Evolutionary conservation across 2,113 vertebrate species (phyloP), one percentile per base, ranked within the genome.

Genomic region (Natator depressus): DNA sequence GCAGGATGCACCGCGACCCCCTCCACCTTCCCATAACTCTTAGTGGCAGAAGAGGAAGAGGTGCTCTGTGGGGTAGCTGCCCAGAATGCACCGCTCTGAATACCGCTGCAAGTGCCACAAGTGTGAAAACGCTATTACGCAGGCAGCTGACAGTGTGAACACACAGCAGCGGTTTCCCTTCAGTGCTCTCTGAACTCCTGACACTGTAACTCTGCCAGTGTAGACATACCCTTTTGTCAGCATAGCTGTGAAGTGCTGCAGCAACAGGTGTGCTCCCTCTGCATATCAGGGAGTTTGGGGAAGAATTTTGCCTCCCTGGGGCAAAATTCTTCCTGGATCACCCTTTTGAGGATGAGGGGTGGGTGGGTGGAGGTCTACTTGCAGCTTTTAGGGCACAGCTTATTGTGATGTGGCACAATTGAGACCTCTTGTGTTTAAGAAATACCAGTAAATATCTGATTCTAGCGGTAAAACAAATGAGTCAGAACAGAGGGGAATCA

Each of bases 371-470:
- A 62, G 11, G 90, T 38, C 42, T 93, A 80, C 80, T 38, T 62
- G 38, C 62, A 80, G 46, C 27, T 88, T 4, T 82, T 86, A 76
- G 22, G 53, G 88, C 78, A 92, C 0, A 29, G 72, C 91, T 93
- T 91, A 86, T 25, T 20, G 46, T 47, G 14, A 49, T 55, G 86
- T 53, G 84, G 14, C 62, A 35, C 25, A 89, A 72, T 8, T 85
- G 87, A 93, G 51, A 80, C 87, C 72, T 93, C 85, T 80, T 81
- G 35, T 92, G 90, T 80, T 83, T 89, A 91, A 72, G 53, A 96
- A 96, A 95, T 89, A 79, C 16, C 1, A 0, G 20, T 86, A 6
- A 89, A 92, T 22, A 78, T 25, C 62, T 3, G 88, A 29, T 19
- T 91, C 55, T 62, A 88, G 42, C 16, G 47, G 13, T 10, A 82